Conservation (phyloP, 2,113 vertebrate species). For the Datnioides undecimradiatus region DNA sequence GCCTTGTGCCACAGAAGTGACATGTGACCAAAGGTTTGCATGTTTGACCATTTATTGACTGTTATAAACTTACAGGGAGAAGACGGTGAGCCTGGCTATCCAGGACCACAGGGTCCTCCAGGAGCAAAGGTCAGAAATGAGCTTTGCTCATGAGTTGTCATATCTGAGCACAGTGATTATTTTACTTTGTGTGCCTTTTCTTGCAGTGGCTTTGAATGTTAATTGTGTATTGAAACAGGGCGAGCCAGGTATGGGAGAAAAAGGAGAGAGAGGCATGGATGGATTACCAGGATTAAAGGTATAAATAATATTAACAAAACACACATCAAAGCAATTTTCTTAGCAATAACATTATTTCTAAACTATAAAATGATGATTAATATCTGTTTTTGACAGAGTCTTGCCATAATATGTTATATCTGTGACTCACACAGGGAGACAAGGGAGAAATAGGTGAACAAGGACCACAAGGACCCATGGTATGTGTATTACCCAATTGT, state of each 20-base stretch:
- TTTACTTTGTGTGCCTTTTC: not conserved
- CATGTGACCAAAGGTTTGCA: not conserved
- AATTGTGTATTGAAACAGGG: slow-evolving; percentile 71
- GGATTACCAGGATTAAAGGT: slow-evolving; percentile 83
- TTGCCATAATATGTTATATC: not conserved
- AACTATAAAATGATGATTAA: not conserved
- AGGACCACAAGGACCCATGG: slow-evolving; percentile 79
- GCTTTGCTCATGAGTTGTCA: slow-evolving; percentile 15
- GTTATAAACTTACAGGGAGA: slow-evolving; percentile 85
- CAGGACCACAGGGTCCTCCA: slow-evolving; percentile 84
- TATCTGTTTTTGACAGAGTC: not conserved
- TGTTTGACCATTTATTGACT: slow-evolving; percentile 12
- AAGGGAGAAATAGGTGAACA: slow-evolving; percentile 81
- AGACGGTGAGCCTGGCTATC: slow-evolving; percentile 86
- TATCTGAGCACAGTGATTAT: not conserved
- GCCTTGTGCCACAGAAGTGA: not conserved
- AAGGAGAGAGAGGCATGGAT: slow-evolving; percentile 83
- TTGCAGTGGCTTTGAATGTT: not conserved
- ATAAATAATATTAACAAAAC: not conserved
- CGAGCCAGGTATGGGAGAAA: slow-evolving; percentile 76
- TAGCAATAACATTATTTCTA: not conserved
- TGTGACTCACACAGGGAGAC: slow-evolving; percentile 76
- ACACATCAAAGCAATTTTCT: not conserved
- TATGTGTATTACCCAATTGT: no score
- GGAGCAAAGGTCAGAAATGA: slow-evolving; percentile 85